phyloP scores from a whole-genome alignment of 23 tunicate genomes.

The Clavelina lepadiformis region DNA sequence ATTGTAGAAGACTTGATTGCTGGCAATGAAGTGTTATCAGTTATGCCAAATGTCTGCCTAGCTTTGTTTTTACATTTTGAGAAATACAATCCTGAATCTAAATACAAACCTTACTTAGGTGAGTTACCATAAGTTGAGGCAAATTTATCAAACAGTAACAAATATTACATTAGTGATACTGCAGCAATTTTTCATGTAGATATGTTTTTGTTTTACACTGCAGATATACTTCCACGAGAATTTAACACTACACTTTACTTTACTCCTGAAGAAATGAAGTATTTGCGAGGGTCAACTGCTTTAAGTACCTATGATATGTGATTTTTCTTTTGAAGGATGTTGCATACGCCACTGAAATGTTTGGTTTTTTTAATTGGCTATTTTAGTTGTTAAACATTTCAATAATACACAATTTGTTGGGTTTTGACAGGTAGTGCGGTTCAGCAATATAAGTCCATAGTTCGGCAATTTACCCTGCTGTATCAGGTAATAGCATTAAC shows the following conservation, averaged over 20 bases:
- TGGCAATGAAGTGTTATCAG: conserved; percentile 45
- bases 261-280: conserved; percentile 58
- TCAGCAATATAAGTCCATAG: conserved; percentile 73
- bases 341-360: not conserved
- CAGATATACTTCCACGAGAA: conserved; percentile 66
- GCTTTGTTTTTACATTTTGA: conserved; percentile 83
- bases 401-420: not conserved
- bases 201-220: not conserved
- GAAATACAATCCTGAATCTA: conserved; percentile 41
- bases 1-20: conserved; percentile 42
- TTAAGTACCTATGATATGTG: conserved; percentile 29
- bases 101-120: conserved; percentile 85
- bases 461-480: conserved; percentile 74
- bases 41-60: conserved; percentile 84
- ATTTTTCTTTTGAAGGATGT: not conserved
- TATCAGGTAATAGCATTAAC: conserved; percentile 66
- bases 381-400: not conserved
- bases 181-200: not conserved
- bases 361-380: not conserved
- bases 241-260: conserved; percentile 79
- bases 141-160: not conserved
- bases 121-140: conserved; percentile 4
- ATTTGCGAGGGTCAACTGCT: conserved; percentile 56
- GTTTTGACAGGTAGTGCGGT: conserved; percentile 46
- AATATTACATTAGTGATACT: not conserved